Evolutionary conservation across 1,140 invertebrate species (phyloP).

Genomic region (Drosophila parvula): DNA sequence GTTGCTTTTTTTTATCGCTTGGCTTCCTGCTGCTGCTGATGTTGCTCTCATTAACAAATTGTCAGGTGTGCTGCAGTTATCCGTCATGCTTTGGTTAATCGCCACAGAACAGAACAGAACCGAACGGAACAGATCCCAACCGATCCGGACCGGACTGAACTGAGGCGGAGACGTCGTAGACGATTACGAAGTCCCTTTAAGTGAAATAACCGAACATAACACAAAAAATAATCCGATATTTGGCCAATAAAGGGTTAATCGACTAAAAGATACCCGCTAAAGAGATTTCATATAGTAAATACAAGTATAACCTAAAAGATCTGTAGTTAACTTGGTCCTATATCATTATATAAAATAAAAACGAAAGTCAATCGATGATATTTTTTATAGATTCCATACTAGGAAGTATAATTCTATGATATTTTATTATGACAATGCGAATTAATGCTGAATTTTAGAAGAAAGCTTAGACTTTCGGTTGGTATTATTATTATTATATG

Average conservation of each 20-base stretch:
- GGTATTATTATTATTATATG: too few species aligned
- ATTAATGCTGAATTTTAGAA: too few species aligned
- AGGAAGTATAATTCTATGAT: too few species aligned
- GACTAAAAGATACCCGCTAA: background rate
- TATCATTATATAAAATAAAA: too few species aligned
- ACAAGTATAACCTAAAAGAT: background rate
- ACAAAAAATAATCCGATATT: background rate
- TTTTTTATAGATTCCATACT: too few species aligned
- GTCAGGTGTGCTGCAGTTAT: conserved; percentile 76
- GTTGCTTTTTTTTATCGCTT: conserved; percentile 73
- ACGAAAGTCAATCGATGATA: too few species aligned
- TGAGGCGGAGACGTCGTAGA: background rate
- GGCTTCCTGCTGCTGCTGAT: conserved; percentile 70
- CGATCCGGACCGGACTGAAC: background rate
- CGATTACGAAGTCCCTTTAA: conserved; percentile 15
- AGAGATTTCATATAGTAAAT: background rate
- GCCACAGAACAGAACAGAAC: conserved; percentile 58
- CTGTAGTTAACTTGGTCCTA: too few species aligned
- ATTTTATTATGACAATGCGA: too few species aligned
- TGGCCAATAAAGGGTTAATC: background rate
- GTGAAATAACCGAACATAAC: conserved; percentile 1
- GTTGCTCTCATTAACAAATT: conserved; percentile 83
- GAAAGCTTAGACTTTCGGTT: too few species aligned
- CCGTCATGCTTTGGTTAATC: conserved; percentile 79
- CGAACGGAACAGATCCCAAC: background rate